A percentile compares a stretch with the other conserved stretches of the same genome.
These are phyloP conservation scores for Perizoma affinitatum DNA, from an alignment of 2,888 invertebrate species.

Conservation along the genomic window DNA sequence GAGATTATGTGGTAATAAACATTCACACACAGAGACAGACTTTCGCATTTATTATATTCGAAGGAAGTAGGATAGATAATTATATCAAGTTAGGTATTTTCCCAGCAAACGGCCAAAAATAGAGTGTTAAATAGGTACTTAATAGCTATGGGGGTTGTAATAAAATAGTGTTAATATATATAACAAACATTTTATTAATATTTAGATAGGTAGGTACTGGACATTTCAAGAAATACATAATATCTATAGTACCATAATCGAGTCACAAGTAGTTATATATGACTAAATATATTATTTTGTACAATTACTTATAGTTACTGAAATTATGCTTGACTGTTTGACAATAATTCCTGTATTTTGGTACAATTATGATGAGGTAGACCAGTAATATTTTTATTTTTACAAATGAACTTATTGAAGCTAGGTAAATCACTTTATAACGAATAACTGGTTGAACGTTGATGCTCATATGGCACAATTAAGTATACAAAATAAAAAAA, in stretches of 20 bases:
- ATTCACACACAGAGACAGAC: no score
- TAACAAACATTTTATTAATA: constrained; percentile 83
- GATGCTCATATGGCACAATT: constrained; percentile 42
- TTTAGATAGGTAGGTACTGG: constrained; percentile 75
- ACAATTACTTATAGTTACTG: constrained; percentile 58
- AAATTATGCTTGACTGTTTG: constrained; percentile 48
- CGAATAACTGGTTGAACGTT: no score
- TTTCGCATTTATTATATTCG: no score
- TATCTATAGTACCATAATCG: constrained; percentile 67
- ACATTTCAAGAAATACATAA: constrained; percentile 80
- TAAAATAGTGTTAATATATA: constrained; percentile 50
- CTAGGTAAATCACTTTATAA: no score
- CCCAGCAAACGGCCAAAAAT: no score
- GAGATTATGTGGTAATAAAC: no score
- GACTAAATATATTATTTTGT: constrained; percentile 74
- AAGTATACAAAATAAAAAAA: constrained; percentile 59
- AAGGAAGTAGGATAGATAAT: no score
- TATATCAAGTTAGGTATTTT: no score
- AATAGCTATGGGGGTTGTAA: no score
- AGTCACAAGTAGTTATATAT: constrained; percentile 66
- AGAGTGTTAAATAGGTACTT: no score
- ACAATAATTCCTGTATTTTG: constrained; percentile 59
- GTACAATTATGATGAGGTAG: constrained; percentile 70
- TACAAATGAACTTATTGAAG: no score
- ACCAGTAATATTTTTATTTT: constrained; percentile 39